A percentile compares a stretch with the other conserved stretches of the same genome.
These are phyloP conservation scores for Stenchaetothrips biformis DNA, from an alignment of 2,888 invertebrate species.

Conservation along the genomic window DNA sequence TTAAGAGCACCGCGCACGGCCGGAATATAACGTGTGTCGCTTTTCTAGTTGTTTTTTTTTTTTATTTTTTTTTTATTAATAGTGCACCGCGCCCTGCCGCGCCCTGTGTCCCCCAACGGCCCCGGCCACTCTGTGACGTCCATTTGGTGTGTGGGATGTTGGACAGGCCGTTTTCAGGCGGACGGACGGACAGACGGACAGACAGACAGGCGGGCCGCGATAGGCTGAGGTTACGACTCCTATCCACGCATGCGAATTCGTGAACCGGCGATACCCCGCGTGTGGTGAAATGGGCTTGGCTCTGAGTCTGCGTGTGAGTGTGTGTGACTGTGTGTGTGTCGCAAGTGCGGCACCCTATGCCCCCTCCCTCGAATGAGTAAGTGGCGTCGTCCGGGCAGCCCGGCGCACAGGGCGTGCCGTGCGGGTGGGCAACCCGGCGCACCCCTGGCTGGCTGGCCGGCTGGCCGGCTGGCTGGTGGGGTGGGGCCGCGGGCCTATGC, in stretches of 20 bases:
- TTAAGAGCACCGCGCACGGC: too few relatives aligned
- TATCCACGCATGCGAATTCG: slow-evolving; percentile 1
- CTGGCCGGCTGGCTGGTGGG: too few relatives aligned
- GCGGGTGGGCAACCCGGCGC: too few relatives aligned
- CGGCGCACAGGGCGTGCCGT: too few relatives aligned
- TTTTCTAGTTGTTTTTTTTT: too few relatives aligned
- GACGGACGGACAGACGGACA: too few relatives aligned
- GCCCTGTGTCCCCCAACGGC: neutral
- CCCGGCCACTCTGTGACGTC: too few relatives aligned
- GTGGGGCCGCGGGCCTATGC: too few relatives aligned
- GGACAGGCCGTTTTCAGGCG: too few relatives aligned
- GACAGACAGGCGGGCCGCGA: neutral
- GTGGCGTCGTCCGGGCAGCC: neutral
- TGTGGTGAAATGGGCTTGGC: neutral
- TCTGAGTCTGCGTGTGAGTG: neutral
- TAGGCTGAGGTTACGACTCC: neutral
- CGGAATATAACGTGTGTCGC: too few relatives aligned
- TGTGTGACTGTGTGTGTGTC: neutral
- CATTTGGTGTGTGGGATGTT: too few relatives aligned
- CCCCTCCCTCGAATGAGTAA: neutral
- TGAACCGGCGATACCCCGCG: neutral
- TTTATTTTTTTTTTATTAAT: neutral
- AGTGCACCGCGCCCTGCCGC: neutral
- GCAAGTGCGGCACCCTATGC: neutral
- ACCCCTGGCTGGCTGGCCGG: too few relatives aligned